These are phyloP conservation scores for Neelides folsomi DNA, from an alignment of 2,888 invertebrate genomes.

Conservation along the genomic window DNA sequence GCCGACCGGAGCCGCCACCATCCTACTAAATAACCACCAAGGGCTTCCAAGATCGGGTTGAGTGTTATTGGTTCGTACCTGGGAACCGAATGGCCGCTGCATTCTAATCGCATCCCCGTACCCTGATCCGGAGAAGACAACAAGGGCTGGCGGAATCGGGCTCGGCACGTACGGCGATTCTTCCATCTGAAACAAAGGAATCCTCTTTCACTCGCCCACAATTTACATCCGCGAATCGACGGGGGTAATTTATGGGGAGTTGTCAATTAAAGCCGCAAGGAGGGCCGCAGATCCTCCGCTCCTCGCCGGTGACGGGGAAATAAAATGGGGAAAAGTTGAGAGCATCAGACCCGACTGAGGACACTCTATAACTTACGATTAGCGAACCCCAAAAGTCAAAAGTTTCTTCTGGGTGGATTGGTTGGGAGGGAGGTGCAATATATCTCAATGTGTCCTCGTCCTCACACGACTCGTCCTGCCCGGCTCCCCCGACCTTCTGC, in stretches of 20 bases:
- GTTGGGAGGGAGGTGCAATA: slow-evolving; percentile 28
- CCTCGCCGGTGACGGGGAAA: slow-evolving; percentile 2
- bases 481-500: no score
- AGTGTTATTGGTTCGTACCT: slow-evolving; percentile 41
- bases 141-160: slow-evolving; percentile 58
- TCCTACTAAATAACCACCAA: neutral
- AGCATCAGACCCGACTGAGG: slow-evolving; percentile 16
- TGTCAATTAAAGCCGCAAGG: slow-evolving; percentile 9
- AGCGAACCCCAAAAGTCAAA: slow-evolving; percentile 34
- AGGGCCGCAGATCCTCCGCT: neutral
- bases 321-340: slow-evolving; percentile 15
- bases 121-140: slow-evolving; percentile 61
- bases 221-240: neutral
- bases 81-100: slow-evolving; percentile 60
- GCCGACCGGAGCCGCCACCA: slow-evolving; percentile 4
- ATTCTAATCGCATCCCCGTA: slow-evolving; percentile 60
- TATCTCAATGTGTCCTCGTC: slow-evolving; percentile 26
- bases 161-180: slow-evolving; percentile 59
- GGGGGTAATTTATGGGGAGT: slow-evolving; percentile 5
- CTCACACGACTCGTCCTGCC: no score
- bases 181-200: slow-evolving; percentile 48
- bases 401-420: slow-evolving; percentile 31
- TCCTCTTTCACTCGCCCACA: neutral
- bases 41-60: no score
- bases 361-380: slow-evolving; percentile 34